A percentile compares a stretch with the other conserved stretches of the same genome.
Conservation (phyloP, 2,888 invertebrate species). For the Cataglyphis cursor region DNA sequence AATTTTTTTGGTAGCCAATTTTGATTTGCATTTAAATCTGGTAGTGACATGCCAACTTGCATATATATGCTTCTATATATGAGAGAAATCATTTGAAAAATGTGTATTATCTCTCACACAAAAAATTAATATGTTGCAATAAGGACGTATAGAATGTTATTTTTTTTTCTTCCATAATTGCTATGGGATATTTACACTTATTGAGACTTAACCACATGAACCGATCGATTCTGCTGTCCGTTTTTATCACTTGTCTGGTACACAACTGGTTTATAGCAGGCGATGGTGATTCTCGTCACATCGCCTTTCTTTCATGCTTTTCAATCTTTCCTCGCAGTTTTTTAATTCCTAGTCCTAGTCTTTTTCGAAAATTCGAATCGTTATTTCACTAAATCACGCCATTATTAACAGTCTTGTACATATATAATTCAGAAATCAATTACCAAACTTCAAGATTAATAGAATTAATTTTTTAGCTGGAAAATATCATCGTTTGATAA, state of each 20-base stretch:
- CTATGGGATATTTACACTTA: constrained; percentile 78
- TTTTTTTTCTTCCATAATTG: constrained; percentile 78
- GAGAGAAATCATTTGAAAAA: not conserved
- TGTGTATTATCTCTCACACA: constrained; percentile 52
- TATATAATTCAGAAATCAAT: not conserved
- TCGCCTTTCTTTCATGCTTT: constrained; percentile 42
- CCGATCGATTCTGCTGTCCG: constrained; percentile 79
- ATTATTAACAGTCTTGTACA: not conserved
- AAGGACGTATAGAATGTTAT: constrained; percentile 41
- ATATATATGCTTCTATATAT: not conserved
- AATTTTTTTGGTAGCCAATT: not conserved
- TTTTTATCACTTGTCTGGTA: constrained; percentile 81
- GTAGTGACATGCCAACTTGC: not conserved
- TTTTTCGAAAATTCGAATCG: constrained; percentile 5
- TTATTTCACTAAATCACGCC: not conserved
- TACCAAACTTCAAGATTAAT: not conserved
- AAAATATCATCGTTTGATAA: not conserved
- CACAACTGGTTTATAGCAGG: constrained; percentile 80
- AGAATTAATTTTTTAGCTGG: not conserved
- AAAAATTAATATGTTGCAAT: constrained; percentile 80
- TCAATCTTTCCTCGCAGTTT: constrained; percentile 9
- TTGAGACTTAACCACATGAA: constrained; percentile 78
- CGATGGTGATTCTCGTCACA: constrained; percentile 68
- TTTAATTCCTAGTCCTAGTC: constrained; percentile 20
- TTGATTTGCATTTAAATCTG: constrained; percentile 20